Evolutionary conservation across 1,140 invertebrate genomes (phyloP).

Genomic region (Lordiphosa clarofinis): DNA sequence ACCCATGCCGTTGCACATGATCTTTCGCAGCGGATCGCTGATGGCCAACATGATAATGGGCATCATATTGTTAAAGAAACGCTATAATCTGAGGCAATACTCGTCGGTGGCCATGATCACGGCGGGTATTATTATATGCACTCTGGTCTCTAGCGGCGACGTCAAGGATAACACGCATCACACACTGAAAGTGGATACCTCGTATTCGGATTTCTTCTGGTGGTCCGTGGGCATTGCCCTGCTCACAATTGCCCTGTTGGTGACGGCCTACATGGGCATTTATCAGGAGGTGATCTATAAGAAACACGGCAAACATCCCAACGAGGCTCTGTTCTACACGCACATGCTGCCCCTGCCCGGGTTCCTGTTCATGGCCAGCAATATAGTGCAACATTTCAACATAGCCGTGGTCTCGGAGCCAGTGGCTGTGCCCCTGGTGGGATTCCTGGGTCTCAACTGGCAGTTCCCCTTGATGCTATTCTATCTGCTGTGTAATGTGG

Average conservation of each 20-base stretch:
- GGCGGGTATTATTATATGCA: conserved; percentile 94
- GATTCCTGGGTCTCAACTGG: conserved; percentile 81
- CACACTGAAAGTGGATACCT: conserved; percentile 66
- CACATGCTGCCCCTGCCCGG: conserved; percentile 69
- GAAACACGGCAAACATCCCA: conserved; percentile 95
- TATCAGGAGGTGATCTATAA: conserved; percentile 95
- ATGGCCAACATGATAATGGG: conserved; percentile 98
- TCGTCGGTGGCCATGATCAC: conserved; percentile 96
- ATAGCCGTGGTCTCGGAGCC: conserved; percentile 79
- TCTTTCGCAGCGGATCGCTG: conserved; percentile 97
- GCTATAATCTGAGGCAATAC: conserved; percentile 93
- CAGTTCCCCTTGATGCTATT: conserved; percentile 87
- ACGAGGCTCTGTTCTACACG: conserved; percentile 96
- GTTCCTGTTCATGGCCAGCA: conserved; percentile 81
- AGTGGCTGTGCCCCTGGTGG: conserved; percentile 70
- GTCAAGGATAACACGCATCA: conserved; percentile 79
- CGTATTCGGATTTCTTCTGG: conserved; percentile 85
- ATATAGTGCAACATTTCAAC: conserved; percentile 87
- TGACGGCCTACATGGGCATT: conserved; percentile 97
- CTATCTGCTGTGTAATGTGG: conserved; percentile 91
- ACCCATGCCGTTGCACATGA: conserved; percentile 99
- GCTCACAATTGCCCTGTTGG: conserved; percentile 92
- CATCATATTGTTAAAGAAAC: conserved; percentile 92
- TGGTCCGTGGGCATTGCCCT: conserved; percentile 91
- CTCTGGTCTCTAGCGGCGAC: conserved; percentile 88